phyloP scores from a whole-genome alignment of 35 echinoderm and acorn worm genomes.

The Apostichopus japonicus region DNA sequence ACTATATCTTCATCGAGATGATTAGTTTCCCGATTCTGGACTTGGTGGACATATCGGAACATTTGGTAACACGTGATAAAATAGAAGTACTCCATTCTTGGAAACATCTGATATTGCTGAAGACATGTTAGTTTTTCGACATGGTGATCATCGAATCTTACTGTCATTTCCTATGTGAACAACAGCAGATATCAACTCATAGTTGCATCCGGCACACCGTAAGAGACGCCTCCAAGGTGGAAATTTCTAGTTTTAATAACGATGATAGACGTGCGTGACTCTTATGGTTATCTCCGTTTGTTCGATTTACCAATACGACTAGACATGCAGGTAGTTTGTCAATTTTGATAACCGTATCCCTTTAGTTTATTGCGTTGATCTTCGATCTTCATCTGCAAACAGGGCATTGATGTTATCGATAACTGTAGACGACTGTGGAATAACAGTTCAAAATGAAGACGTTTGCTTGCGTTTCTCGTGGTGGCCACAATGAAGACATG shows the following conservation, averaged over 20 bases:
- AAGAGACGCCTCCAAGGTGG: background rate
- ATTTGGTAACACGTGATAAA: background rate
- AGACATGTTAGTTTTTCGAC: background rate
- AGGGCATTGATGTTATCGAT: background rate
- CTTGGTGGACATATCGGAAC: too few species aligned
- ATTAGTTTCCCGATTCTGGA: too few species aligned
- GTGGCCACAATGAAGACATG: too few species aligned
- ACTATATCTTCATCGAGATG: too few species aligned
- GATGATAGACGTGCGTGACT: background rate
- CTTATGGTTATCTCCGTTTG: background rate
- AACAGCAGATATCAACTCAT: background rate
- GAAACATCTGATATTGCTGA: background rate
- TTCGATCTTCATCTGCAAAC: too few species aligned
- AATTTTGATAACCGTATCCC: slow-evolving; percentile 6
- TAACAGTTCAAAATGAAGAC: background rate
- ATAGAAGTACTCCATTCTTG: background rate
- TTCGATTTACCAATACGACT: slow-evolving; percentile 2
- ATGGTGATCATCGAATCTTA: background rate
- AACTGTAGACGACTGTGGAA: background rate
- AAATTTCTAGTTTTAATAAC: background rate
- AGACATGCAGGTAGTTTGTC: background rate
- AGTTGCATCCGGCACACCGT: background rate
- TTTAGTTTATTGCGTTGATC: background rate
- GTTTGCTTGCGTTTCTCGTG: too few species aligned
- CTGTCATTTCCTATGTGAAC: background rate